phyloP scores from a whole-genome alignment of 2,113 vertebrate genomes.

The Pseudorectes ferrugineus region DNA sequence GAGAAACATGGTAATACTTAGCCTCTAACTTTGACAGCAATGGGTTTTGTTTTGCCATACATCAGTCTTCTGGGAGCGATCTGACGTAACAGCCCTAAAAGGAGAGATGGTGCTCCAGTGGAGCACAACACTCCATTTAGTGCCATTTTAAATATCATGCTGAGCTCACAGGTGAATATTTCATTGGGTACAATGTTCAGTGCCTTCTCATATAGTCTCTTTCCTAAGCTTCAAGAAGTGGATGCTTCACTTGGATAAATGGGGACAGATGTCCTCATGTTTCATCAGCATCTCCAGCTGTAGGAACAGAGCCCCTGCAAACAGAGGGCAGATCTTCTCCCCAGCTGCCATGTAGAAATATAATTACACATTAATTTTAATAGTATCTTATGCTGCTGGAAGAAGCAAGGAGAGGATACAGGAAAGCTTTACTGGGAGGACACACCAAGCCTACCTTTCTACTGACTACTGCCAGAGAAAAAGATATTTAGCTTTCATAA shows the following conservation, averaged over 20 bases:
- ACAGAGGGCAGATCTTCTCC: not conserved
- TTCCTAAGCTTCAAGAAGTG: not conserved
- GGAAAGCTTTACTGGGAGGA: not conserved
- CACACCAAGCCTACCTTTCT: not conserved
- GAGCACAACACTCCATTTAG: not conserved
- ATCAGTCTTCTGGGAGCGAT: accelerated
- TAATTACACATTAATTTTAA: not conserved
- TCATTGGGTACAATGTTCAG: not conserved
- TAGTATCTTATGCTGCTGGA: not conserved
- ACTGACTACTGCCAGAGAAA: not conserved
- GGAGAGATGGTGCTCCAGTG: not conserved
- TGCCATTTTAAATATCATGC: not conserved
- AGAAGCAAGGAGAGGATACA: not conserved
- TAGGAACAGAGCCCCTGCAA: not conserved
- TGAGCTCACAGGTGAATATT: not conserved
- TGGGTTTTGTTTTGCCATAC: not conserved
- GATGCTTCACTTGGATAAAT: not conserved
- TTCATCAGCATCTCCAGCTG: not conserved
- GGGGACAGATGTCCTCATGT: not conserved
- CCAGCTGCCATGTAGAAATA: not conserved
- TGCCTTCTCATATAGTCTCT: not conserved
- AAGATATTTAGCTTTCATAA: not conserved
- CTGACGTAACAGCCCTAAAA: not conserved
- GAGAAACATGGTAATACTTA: not conserved
- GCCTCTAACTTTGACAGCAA: not conserved